phyloP scores from a whole-genome alignment of 2,888 invertebrate species.

The Kryphioiulus occultus region DNA sequence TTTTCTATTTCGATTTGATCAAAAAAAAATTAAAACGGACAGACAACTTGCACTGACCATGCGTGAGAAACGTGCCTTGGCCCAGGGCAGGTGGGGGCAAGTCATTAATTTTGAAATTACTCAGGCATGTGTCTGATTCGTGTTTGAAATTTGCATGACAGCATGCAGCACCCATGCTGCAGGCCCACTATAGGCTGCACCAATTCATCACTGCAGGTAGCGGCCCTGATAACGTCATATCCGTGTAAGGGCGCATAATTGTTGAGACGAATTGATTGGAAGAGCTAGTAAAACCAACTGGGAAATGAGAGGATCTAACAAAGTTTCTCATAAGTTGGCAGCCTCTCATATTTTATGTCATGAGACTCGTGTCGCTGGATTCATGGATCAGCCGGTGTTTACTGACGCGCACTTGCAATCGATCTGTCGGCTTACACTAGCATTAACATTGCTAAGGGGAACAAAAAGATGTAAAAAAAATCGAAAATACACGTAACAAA shows the following conservation, averaged over 20 bases:
- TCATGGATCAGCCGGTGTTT: background rate
- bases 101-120: background rate
- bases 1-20: too few species aligned
- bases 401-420: background rate
- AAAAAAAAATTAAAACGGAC: background rate
- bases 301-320: background rate
- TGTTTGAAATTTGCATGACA: background rate
- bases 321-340: conserved; percentile 40
- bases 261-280: conserved; percentile 31
- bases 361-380: background rate
- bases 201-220: conserved; percentile 28
- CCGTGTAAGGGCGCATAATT: background rate
- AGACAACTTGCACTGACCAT: background rate
- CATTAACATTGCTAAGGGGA: conserved; percentile 2
- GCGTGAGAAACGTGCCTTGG: background rate
- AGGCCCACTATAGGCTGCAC: background rate
- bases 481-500: background rate
- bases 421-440: background rate
- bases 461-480: background rate
- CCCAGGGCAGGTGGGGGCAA: background rate
- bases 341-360: conserved; percentile 1
- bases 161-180: background rate
- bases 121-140: background rate
- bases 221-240: background rate
- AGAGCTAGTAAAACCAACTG: background rate